Conservation (phyloP, 2,797 vertebrate genomes). For the Acipenser ruthenus region DNA sequence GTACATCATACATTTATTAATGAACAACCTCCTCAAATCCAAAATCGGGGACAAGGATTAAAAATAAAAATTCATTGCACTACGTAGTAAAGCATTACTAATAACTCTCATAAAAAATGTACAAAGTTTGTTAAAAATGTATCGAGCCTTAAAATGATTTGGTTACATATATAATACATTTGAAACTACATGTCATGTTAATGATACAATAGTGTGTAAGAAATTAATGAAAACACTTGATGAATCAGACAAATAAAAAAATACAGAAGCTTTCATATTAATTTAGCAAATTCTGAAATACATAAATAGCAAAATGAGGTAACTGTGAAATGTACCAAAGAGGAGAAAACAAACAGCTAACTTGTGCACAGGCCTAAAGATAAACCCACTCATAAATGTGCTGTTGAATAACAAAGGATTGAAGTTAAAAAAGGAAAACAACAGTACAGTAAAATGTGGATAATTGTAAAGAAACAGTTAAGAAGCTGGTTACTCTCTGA, state of each 20-base stretch:
- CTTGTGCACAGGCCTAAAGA: no score
- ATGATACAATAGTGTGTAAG: constrained; percentile 67
- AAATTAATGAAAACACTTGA: constrained; percentile 60
- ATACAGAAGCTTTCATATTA: constrained; percentile 59
- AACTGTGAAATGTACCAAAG: constrained; percentile 78
- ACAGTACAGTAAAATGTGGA: no score
- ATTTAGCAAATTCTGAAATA: constrained; percentile 60
- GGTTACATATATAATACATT: constrained; percentile 97
- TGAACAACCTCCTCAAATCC: constrained; percentile 89
- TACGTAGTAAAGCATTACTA: constrained; percentile 81
- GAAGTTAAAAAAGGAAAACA: no score
- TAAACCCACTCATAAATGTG: no score
- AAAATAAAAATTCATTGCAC: constrained; percentile 91
- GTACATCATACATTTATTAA: constrained; percentile 97
- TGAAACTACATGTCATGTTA: constrained; percentile 81
- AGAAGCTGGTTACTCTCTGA: no score
- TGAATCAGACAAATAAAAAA: constrained; percentile 52
- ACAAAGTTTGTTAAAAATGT: constrained; percentile 99
- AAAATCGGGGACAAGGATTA: constrained; percentile 82
- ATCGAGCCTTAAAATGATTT: constrained; percentile 97
- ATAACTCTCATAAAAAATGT: constrained; percentile 96
- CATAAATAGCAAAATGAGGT: constrained; percentile 89
- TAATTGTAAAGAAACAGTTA: no score
- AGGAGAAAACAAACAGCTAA: constrained; percentile 36
- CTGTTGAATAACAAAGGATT: no score